Evolutionary conservation across 2,888 invertebrate genomes (phyloP).

Genomic region (Cynaeus angustus): DNA sequence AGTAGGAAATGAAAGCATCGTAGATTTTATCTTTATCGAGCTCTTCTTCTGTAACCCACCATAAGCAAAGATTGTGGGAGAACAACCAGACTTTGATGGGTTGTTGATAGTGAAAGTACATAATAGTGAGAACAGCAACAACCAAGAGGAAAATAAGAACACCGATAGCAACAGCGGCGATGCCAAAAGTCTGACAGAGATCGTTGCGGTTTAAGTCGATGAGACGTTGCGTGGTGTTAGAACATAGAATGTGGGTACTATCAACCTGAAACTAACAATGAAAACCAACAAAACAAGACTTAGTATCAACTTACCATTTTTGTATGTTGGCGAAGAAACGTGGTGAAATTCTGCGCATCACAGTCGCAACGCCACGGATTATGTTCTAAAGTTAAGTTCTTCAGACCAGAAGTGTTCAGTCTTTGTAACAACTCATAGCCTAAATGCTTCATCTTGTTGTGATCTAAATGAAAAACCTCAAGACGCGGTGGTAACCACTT

Average conservation of each 20-base stretch:
- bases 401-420: constrained; percentile 66
- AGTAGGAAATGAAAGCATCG: constrained; percentile 88
- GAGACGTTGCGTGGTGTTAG: constrained; percentile 8
- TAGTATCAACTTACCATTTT: constrained; percentile 59
- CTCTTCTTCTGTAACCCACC: constrained; percentile 81
- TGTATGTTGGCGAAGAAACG: constrained; percentile 64
- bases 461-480: constrained; percentile 56
- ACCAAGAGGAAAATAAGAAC: constrained; percentile 58
- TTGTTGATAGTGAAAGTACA: constrained; percentile 74
- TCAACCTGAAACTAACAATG: constrained; percentile 1
- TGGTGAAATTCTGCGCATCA: constrained; percentile 68
- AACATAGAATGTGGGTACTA: constrained; percentile 13
- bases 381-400: constrained; percentile 67
- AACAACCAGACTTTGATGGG: constrained; percentile 81
- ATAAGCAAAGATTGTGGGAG: constrained; percentile 76
- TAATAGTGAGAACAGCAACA: constrained; percentile 66
- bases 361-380: constrained; percentile 78
- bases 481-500: constrained; percentile 71
- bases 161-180: constrained; percentile 4
- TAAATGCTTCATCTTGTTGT: constrained; percentile 29
- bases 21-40: constrained; percentile 80
- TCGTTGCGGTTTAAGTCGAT: constrained; percentile 24
- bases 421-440: constrained; percentile 63
- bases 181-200: constrained; percentile 13
- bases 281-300: too few relatives aligned